Conservation (phyloP, 2,797 vertebrate species). For the Anas bernieri region DNA sequence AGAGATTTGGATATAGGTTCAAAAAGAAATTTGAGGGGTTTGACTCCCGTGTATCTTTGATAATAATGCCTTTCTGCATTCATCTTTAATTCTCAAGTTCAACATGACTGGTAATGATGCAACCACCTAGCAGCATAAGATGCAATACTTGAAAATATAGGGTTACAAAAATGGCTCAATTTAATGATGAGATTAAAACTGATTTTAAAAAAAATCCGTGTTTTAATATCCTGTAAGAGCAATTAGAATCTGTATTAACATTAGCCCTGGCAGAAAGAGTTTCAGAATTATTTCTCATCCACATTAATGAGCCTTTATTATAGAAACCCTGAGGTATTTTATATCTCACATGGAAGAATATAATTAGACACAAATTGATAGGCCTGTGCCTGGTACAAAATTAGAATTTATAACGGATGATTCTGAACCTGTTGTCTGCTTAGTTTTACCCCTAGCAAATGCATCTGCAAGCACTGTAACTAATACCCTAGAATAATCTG, state of each 20-base stretch:
- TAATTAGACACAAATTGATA: constrained; percentile 82
- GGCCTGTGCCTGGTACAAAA: constrained; percentile 65
- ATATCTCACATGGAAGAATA: constrained; percentile 76
- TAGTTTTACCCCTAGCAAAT: constrained; percentile 59
- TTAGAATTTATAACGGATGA: constrained; percentile 74
- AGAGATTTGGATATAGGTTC: not conserved
- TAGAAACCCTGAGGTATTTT: constrained; percentile 78
- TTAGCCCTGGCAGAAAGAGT: constrained; percentile 72
- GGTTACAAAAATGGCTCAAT: constrained; percentile 32
- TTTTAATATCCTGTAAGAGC: constrained; percentile 73
- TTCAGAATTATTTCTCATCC: constrained; percentile 76
- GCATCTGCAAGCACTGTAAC: constrained; percentile 67
- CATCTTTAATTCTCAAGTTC: constrained; percentile 13
- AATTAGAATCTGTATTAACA: constrained; percentile 79
- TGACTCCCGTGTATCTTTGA: not conserved
- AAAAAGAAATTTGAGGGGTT: not conserved
- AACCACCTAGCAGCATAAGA: constrained; percentile 1
- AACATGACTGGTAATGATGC: constrained; percentile 13
- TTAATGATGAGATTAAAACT: constrained; percentile 64
- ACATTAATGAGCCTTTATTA: constrained; percentile 78
- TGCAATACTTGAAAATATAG: constrained; percentile 21
- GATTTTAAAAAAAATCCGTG: not conserved
- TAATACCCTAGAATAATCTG: constrained; percentile 75
- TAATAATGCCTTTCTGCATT: constrained; percentile 9
- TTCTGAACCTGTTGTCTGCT: constrained; percentile 65